A percentile compares a stretch with the other conserved stretches of the same genome.
phyloP scores from a whole-genome alignment of 2,888 invertebrate genomes.

The Coenonympha arcania region DNA sequence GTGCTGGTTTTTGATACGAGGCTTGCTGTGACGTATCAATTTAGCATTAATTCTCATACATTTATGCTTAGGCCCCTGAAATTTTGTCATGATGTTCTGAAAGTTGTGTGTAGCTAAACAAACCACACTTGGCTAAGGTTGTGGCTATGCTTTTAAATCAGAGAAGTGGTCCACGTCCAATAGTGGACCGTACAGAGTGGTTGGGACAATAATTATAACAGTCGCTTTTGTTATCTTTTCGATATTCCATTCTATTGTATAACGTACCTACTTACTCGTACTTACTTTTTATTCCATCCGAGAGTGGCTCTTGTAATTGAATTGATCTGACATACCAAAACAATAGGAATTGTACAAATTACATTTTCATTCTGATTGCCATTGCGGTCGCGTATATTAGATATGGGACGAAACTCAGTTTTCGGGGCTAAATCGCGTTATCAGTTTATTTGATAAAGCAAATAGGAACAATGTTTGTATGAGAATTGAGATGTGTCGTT shows the following conservation, averaged over 20 bases:
- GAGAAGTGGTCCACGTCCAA: no score
- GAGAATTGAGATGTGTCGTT: neutral
- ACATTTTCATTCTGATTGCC: conserved; percentile 5
- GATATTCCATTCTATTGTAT: neutral
- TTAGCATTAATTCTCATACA: no score
- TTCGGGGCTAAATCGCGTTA: conserved; percentile 6
- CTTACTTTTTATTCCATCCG: neutral
- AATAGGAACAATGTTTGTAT: neutral
- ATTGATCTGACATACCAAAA: neutral
- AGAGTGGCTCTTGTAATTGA: neutral
- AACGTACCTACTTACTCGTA: no score
- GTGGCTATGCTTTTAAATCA: no score
- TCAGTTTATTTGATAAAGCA: conserved; percentile 6
- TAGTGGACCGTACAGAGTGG: no score
- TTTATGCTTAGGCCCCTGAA: no score
- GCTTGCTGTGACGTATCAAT: no score
- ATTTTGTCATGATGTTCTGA: no score
- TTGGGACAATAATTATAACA: neutral
- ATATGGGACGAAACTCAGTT: neutral
- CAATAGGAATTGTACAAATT: conserved; percentile 8
- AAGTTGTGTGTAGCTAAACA: no score
- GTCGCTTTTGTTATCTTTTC: neutral
- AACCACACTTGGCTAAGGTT: no score
- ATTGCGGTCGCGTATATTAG: conserved; percentile 4
- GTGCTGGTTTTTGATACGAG: no score